These are phyloP conservation scores for Megalops cyprinoides DNA, from an alignment of 2,797 vertebrate species.

Conservation along the genomic window DNA sequence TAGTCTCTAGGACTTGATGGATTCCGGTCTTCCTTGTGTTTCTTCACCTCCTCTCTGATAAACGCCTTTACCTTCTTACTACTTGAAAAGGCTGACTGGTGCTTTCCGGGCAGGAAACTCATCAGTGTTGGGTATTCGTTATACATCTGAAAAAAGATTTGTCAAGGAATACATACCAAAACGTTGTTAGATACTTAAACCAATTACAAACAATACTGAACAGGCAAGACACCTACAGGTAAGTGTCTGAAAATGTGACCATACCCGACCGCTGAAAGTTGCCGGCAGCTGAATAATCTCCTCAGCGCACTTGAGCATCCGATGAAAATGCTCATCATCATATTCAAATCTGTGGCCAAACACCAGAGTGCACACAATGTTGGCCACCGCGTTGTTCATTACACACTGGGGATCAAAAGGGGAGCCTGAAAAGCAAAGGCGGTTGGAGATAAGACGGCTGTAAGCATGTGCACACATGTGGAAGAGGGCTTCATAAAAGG, in stretches of 20 bases:
- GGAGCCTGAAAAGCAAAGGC: conserved; percentile 50
- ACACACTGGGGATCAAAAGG: conserved; percentile 70
- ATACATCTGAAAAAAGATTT: conserved; percentile 53
- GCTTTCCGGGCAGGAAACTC: conserved; percentile 70
- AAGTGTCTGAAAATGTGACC: conserved; percentile 10
- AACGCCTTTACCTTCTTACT: conserved; percentile 51
- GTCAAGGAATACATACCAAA: background rate
- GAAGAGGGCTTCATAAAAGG: background rate
- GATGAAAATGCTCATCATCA: conserved; percentile 58
- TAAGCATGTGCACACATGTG: background rate
- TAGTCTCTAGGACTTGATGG: conserved; percentile 67
- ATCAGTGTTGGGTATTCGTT: conserved; percentile 66
- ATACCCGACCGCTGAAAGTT: conserved; percentile 62
- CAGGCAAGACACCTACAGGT: background rate
- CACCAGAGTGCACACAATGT: conserved; percentile 75
- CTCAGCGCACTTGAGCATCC: conserved; percentile 54
- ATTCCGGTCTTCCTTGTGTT: conserved; percentile 71
- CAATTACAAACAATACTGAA: background rate
- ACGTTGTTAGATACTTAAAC: background rate
- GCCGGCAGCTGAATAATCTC: conserved; percentile 59
- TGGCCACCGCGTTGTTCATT: conserved; percentile 65
- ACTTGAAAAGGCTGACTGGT: conserved; percentile 57
- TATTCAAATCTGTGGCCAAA: conserved; percentile 77
- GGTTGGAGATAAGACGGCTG: background rate
- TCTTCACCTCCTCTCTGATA: conserved; percentile 53